Conservation (phyloP, 2,888 invertebrate genomes). For the Mythimna impura region DNA sequence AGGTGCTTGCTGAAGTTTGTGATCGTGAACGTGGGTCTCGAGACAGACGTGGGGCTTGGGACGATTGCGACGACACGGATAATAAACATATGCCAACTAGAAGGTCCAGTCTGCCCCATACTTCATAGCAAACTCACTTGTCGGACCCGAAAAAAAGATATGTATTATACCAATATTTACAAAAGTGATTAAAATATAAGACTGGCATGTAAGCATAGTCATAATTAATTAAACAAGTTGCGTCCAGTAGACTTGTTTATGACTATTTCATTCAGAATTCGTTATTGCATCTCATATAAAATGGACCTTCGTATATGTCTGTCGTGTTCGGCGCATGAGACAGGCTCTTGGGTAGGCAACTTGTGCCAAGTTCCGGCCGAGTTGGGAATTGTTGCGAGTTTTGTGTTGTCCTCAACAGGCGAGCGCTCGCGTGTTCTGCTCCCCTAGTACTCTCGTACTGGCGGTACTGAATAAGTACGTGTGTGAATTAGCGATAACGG, state of each 20-base stretch:
- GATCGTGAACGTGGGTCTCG: conserved; percentile 19
- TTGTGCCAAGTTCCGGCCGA: conserved; percentile 30
- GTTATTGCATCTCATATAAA: background rate
- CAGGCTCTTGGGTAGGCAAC: background rate
- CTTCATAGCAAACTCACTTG: too few relatives aligned
- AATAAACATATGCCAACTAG: background rate
- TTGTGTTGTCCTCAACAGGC: conserved; percentile 31
- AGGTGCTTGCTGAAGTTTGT: conserved; percentile 15
- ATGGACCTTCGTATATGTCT: conserved; percentile 7
- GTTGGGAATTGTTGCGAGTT: conserved; percentile 46
- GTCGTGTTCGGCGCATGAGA: background rate
- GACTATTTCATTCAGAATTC: background rate
- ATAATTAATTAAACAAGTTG: background rate
- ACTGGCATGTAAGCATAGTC: too few relatives aligned
- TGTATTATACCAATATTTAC: background rate
- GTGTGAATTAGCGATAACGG: conserved; percentile 14
- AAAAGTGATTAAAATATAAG: background rate
- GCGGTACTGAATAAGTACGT: background rate
- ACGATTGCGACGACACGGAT: too few relatives aligned
- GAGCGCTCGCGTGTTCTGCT: conserved; percentile 1
- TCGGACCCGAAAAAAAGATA: background rate
- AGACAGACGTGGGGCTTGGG: background rate
- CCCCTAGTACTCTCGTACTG: background rate
- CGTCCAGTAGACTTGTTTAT: background rate
- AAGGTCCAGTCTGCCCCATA: background rate